These are phyloP conservation scores for Petrocephalus microphthalmus DNA, from an alignment of 2,113 vertebrate genomes.

Conservation along the genomic window DNA sequence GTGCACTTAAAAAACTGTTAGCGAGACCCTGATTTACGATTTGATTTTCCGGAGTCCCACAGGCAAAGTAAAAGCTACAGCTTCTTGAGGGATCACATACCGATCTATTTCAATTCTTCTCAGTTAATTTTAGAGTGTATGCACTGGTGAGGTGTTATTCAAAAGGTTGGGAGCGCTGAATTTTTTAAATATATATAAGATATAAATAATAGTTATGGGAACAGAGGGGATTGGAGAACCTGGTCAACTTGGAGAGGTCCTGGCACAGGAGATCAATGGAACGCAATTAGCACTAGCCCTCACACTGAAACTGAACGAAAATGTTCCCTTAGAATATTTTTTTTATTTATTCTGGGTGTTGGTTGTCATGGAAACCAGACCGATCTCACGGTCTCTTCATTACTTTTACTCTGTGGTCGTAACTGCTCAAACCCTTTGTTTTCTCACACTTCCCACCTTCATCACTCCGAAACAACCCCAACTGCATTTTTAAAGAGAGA, in stretches of 20 bases:
- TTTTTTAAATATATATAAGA: background rate
- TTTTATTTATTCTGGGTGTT: background rate
- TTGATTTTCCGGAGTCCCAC: background rate
- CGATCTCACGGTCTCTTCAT: background rate
- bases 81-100: background rate
- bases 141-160: background rate
- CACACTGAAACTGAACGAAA: background rate
- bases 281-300: conserved; percentile 9
- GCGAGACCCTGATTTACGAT: background rate
- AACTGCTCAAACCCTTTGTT: conserved; percentile 11
- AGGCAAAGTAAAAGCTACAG: background rate
- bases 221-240: background rate
- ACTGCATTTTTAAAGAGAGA: background rate
- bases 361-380: conserved; percentile 22
- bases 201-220: background rate
- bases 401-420: background rate
- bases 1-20: background rate
- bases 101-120: background rate
- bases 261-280: background rate
- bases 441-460: background rate
- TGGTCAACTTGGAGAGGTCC: background rate
- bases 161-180: background rate
- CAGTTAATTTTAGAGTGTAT: background rate
- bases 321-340: background rate
- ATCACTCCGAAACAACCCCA: background rate